These are phyloP conservation scores for Neopipo cinnamomea DNA, from an alignment of 2,113 vertebrate species.

Conservation along the genomic window DNA sequence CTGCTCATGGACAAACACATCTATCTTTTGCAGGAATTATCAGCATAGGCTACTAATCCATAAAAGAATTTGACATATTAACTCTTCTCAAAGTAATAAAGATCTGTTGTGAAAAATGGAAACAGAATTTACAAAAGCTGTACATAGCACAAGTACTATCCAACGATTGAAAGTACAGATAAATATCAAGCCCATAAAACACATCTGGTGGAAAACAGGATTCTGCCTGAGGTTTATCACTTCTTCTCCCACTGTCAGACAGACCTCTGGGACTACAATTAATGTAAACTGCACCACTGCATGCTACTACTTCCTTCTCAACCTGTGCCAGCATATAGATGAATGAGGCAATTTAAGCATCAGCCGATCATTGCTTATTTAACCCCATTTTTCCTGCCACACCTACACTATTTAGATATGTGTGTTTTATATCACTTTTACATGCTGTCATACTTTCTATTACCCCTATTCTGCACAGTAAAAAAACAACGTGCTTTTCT, in stretches of 20 bases:
- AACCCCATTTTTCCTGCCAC: neutral
- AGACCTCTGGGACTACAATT: neutral
- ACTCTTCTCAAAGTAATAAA: neutral
- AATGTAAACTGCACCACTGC: neutral
- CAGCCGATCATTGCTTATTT: neutral
- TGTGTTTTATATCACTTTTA: neutral
- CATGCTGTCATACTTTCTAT: neutral
- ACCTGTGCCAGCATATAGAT: neutral
- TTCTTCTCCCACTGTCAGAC: neutral
- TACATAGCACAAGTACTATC: too few relatives aligned
- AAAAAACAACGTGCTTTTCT: neutral
- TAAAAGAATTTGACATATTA: neutral
- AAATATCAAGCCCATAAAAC: neutral
- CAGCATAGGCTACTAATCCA: neutral
- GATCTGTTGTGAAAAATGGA: neutral
- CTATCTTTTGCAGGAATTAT: neutral
- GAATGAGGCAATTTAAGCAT: neutral
- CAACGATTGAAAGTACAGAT: neutral
- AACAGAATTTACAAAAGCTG: neutral
- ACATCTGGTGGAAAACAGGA: neutral
- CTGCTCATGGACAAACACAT: neutral
- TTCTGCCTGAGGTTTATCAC: neutral
- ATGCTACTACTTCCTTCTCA: neutral
- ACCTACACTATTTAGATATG: neutral
- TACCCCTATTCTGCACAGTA: neutral